A percentile compares a stretch with the other conserved stretches of the same genome.
Evolutionary conservation across 2,113 vertebrate species (phyloP).

Genomic region (Lasiurus cinereus): DNA sequence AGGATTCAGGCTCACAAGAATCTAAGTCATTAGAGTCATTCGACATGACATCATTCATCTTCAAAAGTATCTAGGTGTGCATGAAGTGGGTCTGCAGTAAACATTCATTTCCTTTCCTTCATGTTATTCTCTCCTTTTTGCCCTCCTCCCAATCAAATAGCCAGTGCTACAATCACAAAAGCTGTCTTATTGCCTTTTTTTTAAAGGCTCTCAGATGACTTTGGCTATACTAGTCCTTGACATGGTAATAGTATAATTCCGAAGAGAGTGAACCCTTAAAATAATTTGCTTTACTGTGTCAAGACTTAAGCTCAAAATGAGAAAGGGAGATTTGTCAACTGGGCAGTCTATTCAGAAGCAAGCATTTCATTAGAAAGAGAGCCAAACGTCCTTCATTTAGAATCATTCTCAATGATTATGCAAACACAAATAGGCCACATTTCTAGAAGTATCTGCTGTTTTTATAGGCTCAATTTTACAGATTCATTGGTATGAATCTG

Average conservation of each 20-base stretch:
- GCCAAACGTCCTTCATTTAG: neutral
- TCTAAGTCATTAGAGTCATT: neutral
- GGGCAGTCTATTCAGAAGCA: neutral
- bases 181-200: neutral
- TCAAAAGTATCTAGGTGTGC: neutral
- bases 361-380: neutral
- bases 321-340: neutral
- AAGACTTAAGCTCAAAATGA: neutral
- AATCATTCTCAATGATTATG: neutral
- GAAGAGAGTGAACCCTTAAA: neutral
- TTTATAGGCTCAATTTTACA: conserved; percentile 22
- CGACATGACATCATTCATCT: neutral
- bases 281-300: neutral
- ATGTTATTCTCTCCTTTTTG: neutral
- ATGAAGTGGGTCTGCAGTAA: neutral
- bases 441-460: neutral
- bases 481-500: neutral
- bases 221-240: neutral
- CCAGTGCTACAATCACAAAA: neutral
- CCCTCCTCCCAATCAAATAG: neutral
- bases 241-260: neutral
- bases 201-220: neutral
- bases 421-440: neutral
- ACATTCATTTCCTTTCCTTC: neutral
- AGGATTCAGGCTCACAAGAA: neutral